A percentile compares a stretch with the other conserved stretches of the same genome.
phyloP scores from a whole-genome alignment of 1,140 invertebrate species.

The Campodea augens region DNA sequence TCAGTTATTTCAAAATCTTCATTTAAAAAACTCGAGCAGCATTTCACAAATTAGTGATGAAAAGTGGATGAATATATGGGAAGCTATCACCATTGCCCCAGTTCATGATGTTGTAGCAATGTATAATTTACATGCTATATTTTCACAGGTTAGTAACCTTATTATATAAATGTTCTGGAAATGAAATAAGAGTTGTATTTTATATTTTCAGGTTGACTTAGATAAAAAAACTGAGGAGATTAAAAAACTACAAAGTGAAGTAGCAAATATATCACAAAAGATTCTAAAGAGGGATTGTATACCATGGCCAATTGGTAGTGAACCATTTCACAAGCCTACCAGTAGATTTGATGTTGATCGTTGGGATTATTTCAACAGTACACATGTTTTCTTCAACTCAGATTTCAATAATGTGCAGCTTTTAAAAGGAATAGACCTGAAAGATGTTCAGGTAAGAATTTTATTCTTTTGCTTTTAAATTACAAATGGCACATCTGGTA shows the following conservation, averaged over 20 bases:
- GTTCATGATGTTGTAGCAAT: constrained; percentile 37
- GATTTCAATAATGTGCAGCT: constrained; percentile 38
- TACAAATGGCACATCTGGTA: too few species aligned
- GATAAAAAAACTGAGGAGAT: constrained; percentile 29
- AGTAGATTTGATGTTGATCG: constrained; percentile 67
- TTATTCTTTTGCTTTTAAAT: too few species aligned
- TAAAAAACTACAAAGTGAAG: constrained; percentile 18
- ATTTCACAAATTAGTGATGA: too few species aligned
- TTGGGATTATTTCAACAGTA: constrained; percentile 66
- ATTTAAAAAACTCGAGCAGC: too few species aligned
- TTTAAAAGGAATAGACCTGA: constrained; percentile 35
- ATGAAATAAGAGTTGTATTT: background rate
- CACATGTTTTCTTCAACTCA: constrained; percentile 54
- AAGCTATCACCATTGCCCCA: constrained; percentile 41
- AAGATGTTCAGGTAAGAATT: constrained; percentile 35
- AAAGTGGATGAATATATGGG: too few species aligned
- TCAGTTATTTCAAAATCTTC: constrained; percentile 29
- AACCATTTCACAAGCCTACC: constrained; percentile 38
- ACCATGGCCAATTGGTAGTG: constrained; percentile 63
- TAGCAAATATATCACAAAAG: constrained; percentile 23
- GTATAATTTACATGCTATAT: constrained; percentile 49
- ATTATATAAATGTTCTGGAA: background rate
- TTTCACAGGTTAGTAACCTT: constrained; percentile 37
- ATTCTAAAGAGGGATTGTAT: constrained; percentile 22
- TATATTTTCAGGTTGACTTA: constrained; percentile 26